phyloP scores from a whole-genome alignment of 1,140 invertebrate species.

The Calephelis nemesis region DNA sequence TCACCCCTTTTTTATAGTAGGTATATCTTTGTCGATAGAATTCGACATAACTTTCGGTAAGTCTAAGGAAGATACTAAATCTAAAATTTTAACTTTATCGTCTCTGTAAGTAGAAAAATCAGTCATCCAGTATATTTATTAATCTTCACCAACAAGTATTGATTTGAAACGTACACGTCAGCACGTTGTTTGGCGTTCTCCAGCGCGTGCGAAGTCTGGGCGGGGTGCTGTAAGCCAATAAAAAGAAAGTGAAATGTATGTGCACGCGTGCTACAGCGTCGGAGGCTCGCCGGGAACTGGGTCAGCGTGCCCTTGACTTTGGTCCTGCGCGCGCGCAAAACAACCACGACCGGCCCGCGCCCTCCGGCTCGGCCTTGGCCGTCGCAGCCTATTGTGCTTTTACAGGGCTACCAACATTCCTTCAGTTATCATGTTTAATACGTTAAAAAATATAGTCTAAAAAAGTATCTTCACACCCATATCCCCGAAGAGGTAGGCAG shows the following conservation, averaged over 20 bases:
- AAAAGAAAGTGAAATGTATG: constrained; percentile 36
- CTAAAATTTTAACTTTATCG: too few species aligned
- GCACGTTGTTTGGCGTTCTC: background rate
- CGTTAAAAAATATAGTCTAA: too few species aligned
- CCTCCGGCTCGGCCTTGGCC: constrained; percentile 42
- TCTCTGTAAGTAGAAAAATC: too few species aligned
- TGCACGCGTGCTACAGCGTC: constrained; percentile 43
- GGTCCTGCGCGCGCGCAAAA: constrained; percentile 42
- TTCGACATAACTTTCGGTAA: too few species aligned
- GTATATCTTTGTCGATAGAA: too few species aligned
- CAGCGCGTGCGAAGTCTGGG: constrained; percentile 10
- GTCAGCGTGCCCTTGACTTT: constrained; percentile 56
- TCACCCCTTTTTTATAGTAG: too few species aligned
- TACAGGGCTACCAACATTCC: constrained; percentile 23
- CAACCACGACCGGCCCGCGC: constrained; percentile 35
- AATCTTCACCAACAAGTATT: background rate
- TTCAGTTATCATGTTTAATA: too few species aligned
- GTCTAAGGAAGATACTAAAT: too few species aligned
- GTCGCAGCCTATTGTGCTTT: constrained; percentile 21
- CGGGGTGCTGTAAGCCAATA: constrained; percentile 15
- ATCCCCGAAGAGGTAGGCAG: too few species aligned
- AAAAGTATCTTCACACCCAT: too few species aligned
- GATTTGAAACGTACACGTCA: background rate
- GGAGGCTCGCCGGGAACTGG: constrained; percentile 53
- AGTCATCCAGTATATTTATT: background rate